Evolutionary conservation across 2,113 vertebrate genomes (phyloP).

Genomic region (Silurus meridionalis): DNA sequence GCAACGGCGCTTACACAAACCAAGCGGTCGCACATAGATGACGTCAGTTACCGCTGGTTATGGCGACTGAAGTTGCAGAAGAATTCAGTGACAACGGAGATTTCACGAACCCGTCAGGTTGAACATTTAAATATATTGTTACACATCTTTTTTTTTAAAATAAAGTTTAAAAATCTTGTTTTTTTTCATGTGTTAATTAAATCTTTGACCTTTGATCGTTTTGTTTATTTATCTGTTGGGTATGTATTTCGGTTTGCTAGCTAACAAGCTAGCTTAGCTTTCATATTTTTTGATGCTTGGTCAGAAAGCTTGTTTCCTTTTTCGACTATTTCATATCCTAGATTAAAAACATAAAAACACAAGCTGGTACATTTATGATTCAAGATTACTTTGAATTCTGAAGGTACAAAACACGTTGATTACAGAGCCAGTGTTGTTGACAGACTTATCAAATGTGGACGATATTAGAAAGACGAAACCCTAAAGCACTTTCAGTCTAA

Average conservation of each 20-base stretch:
- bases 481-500: no score
- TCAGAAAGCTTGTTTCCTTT: background rate
- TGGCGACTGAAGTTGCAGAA: conserved; percentile 72
- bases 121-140: background rate
- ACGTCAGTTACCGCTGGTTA: conserved; percentile 62
- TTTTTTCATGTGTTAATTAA: background rate
- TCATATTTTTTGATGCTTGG: conserved; percentile 47
- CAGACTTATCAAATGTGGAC: background rate
- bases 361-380: background rate
- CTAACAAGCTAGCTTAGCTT: conserved; percentile 14
- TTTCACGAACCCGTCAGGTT: conserved; percentile 64
- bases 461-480: background rate
- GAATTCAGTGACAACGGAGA: conserved; percentile 66
- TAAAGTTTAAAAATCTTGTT: no score
- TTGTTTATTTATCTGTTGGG: background rate
- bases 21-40: conserved; percentile 54
- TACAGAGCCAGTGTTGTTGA: background rate
- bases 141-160: background rate
- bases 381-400: background rate
- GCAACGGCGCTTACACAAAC: background rate
- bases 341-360: background rate
- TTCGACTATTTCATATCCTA: background rate
- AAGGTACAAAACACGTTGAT: background rate
- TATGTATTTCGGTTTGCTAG: background rate
- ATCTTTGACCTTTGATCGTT: background rate